Base-by-base conservation (phyloP, 2,113 vertebrate species). In the Baryphthengus martii region DNA sequence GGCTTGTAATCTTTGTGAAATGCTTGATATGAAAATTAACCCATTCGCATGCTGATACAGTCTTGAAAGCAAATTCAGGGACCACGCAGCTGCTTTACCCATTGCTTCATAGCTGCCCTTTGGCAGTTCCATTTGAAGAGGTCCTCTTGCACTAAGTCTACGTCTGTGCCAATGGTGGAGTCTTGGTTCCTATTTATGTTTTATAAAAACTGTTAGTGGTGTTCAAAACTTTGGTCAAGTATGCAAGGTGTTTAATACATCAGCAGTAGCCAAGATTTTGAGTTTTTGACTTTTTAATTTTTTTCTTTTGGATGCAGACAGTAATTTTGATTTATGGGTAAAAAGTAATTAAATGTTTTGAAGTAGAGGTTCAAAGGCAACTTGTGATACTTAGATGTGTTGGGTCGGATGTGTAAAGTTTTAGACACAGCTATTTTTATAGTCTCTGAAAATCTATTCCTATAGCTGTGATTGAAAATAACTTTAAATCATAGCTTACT, bases 341-440 rank as follows among this genome's bases (percentile, higher is more conserved):
- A 71, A 85, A 82, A 75, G 56, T 89, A 89, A 53, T 67, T 81
- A 20, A 26, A 78, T 90, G 9, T 33, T 42, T 77, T 50, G 52
- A 96, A 96, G 45, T 58, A n/a, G 61, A 76, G 28, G 28, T 92
- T 90, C 75, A 83, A 86, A 93, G 80, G 45, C 63, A 70, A 6
- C 53, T 73, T 88, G 53, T 55, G 49, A 45, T 76, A 53, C 55
- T 85, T 68, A 45, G 37, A 72, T 85, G 37, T 90, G 70, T 89
- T 52, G 39, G 35, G 24, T 33, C 93, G 15, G 4, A 80, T 33
- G 10, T 82, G 40, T 75, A 49, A 75, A 66, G 58, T 66, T 93
- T 92, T 52, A 85, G 88, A 93, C 20, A 47, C 6, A 56, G 56
- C 78, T 90, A 61, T 88, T 88, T 82, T 76, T 82, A 56, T 35